Conservation (phyloP, 2,888 invertebrate genomes). For the Polymixis lichenea region DNA sequence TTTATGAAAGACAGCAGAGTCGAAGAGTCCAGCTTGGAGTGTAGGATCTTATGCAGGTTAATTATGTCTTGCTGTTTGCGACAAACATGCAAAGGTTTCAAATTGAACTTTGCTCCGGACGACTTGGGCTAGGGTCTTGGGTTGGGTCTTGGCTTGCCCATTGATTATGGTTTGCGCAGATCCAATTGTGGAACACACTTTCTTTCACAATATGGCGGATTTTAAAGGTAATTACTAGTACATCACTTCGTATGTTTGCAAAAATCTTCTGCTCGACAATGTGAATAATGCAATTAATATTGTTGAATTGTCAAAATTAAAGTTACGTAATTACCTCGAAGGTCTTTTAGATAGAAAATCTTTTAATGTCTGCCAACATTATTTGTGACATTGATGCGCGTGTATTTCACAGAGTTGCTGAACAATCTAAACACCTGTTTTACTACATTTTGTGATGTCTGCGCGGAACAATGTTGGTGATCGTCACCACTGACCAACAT, state of each 20-base stretch:
- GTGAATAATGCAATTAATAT: not conserved
- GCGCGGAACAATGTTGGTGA: not conserved
- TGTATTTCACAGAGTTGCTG: conserved; percentile 21
- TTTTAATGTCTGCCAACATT: conserved; percentile 24
- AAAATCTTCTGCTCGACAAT: not conserved
- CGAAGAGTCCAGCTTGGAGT: too few species aligned
- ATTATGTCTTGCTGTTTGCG: too few species aligned
- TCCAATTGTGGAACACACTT: too few species aligned
- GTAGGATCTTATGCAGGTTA: too few species aligned
- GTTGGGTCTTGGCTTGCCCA: not conserved
- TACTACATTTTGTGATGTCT: conserved; percentile 28
- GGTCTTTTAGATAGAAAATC: not conserved
- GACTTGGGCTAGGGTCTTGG: too few species aligned
- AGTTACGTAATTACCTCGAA: not conserved
- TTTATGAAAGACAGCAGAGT: too few species aligned
- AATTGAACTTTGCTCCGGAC: too few species aligned
- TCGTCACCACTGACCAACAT: conserved; percentile 12
- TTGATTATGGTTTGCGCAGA: not conserved
- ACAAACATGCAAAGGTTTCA: too few species aligned
- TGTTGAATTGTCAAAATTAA: not conserved
- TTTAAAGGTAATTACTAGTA: not conserved
- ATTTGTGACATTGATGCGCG: conserved; percentile 40
- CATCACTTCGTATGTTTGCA: not conserved
- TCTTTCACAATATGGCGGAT: not conserved
- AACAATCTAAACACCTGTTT: conserved; percentile 41